Evolutionary conservation across 2,113 vertebrate species (phyloP).

Genomic region (Nanorana parkeri): DNA sequence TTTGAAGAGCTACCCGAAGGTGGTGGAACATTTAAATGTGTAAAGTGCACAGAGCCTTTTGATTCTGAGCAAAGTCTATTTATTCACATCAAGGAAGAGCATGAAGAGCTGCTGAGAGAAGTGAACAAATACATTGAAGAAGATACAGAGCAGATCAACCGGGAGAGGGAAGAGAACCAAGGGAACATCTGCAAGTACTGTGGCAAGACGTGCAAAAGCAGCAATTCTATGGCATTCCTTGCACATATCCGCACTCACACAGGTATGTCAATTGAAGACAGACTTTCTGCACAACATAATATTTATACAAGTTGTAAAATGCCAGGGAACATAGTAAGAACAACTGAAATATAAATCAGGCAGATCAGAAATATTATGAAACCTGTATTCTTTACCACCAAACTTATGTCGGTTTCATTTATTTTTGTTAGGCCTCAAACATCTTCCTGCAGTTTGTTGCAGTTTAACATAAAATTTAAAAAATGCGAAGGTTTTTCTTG

Average conservation of each 20-base stretch:
- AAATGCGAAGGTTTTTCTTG: no score
- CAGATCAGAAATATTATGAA: neutral
- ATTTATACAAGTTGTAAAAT: neutral
- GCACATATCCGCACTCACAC: conserved; percentile 97
- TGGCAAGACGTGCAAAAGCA: conserved; percentile 96
- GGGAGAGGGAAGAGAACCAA: conserved; percentile 94
- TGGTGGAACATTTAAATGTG: conserved; percentile 91
- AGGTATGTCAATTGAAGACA: conserved; percentile 72
- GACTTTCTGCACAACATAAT: neutral
- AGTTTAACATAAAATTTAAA: no score
- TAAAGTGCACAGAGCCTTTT: conserved; percentile 93
- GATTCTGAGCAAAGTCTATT: conserved; percentile 92
- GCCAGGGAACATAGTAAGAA: neutral
- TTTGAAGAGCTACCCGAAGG: conserved; percentile 93
- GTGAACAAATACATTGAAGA: conserved; percentile 97
- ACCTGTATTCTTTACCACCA: neutral
- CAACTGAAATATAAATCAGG: neutral
- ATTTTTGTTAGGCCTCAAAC: no score
- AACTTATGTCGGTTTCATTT: no score
- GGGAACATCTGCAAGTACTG: conserved; percentile 95
- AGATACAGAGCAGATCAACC: conserved; percentile 96
- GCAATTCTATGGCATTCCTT: conserved; percentile 97
- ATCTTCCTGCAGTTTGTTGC: no score
- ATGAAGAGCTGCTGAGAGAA: conserved; percentile 92
- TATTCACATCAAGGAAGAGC: conserved; percentile 95